These are phyloP conservation scores for Thecophora atra DNA, from an alignment of 2,888 invertebrate species.

Conservation along the genomic window DNA sequence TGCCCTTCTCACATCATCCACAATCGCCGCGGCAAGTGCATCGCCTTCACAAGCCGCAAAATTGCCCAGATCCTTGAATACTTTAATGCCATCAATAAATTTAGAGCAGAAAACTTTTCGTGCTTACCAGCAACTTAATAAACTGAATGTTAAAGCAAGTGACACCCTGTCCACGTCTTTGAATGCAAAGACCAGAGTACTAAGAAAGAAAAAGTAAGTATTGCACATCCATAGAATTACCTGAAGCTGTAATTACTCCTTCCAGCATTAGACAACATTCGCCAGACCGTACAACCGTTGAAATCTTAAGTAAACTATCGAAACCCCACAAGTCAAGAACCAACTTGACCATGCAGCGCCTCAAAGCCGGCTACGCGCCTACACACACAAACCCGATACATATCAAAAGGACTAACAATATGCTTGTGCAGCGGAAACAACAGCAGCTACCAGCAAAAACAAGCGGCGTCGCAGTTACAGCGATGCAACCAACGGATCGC, in stretches of 20 bases:
- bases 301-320: neutral
- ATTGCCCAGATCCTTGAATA: constrained; percentile 34
- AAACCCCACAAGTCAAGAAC: constrained; percentile 14
- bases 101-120: constrained; percentile 44
- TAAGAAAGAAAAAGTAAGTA: constrained; percentile 42
- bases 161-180: constrained; percentile 1
- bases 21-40: neutral
- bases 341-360: constrained; percentile 19
- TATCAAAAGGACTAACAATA: constrained; percentile 28
- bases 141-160: constrained; percentile 24
- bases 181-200: neutral
- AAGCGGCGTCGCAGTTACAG: constrained; percentile 68
- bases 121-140: constrained; percentile 43
- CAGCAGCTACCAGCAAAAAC: constrained; percentile 63
- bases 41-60: neutral
- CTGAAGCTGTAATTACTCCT: too few relatives aligned
- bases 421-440: constrained; percentile 40
- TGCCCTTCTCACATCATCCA: neutral
- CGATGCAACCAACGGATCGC: neutral
- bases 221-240: neutral
- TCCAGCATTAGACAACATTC: too few relatives aligned
- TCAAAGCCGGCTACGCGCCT: constrained; percentile 28
- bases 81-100: constrained; percentile 42
- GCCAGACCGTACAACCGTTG: too few relatives aligned
- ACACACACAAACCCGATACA: constrained; percentile 35